phyloP scores from a whole-genome alignment of 37 sponge, comb jelly and placozoan genomes.

The Tethya wilhelma region DNA sequence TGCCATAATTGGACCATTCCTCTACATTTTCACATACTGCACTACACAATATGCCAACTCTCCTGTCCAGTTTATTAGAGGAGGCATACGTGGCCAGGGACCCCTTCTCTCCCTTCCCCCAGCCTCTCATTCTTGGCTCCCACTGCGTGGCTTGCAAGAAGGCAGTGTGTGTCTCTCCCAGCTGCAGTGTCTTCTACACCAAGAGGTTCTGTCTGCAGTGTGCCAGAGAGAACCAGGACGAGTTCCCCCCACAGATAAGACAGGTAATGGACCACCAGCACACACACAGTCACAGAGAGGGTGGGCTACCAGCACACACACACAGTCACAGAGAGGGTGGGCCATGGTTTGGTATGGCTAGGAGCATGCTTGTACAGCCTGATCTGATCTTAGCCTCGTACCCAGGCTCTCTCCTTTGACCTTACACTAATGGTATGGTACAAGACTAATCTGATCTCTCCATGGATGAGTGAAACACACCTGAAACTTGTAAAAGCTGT shows the following conservation, averaged over 20 bases:
- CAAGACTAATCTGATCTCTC: too few species aligned
- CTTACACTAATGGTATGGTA: too few species aligned
- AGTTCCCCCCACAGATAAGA: constrained; percentile 76
- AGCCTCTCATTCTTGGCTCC: constrained; percentile 71
- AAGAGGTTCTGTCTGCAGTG: constrained; percentile 80
- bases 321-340: background rate
- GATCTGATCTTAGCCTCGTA: too few species aligned
- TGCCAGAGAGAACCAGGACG: constrained; percentile 38
- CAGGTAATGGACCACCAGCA: constrained; percentile 61
- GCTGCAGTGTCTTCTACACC: constrained; percentile 83
- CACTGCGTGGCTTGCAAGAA: constrained; percentile 62
- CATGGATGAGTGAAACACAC: too few species aligned
- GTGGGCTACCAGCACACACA: background rate
- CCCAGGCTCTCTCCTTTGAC: too few species aligned
- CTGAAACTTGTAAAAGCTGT: too few species aligned
- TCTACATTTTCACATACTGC: too few species aligned
- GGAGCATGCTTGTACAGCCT: too few species aligned
- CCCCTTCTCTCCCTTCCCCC: constrained; percentile 60
- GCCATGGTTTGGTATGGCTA: too few species aligned
- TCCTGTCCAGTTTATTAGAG: constrained; percentile 57
- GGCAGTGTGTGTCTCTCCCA: constrained; percentile 59
- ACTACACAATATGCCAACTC: too few species aligned
- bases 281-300: background rate
- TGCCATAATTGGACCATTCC: too few species aligned
- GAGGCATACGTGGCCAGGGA: constrained; percentile 70